Evolutionary conservation across 2,113 vertebrate genomes (phyloP), one percentile per base, ranked within the genome.

Genomic region (Sinosuthora webbiana): DNA sequence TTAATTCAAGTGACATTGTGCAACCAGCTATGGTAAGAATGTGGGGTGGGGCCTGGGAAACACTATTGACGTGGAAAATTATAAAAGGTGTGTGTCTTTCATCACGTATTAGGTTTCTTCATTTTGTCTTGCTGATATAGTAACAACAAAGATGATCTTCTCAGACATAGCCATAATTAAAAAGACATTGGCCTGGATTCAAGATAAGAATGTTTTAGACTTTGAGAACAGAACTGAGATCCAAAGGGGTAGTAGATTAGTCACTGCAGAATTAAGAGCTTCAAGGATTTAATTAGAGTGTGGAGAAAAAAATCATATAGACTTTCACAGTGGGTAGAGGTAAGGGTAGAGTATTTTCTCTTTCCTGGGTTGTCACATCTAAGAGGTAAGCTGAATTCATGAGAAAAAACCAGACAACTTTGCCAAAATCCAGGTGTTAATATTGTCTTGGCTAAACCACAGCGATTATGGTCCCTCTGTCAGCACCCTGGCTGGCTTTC

Each of bases 21-120:
- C 82, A 96, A 95, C 13, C 80, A 92, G 68, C 69, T 68, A 56
- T 4, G 15, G 42, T 33, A 94, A 87, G 94, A 92, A 96, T 94
- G 89, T 75, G 83, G 91, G 96, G 96, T 92, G 95, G 79, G 95
- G 94, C 93, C 64, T 94, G 96, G 92, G 95, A 97, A 97, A 81
- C 64, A 82, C 20, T 24, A 56, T 31, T 22, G 18, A 74, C 20
- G 2, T 78, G 59, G 47, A 89, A 94, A 95, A 89, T 93, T 91
- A 52, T 47, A 23, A 89, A 95, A 83, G 88, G 64, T 81, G 80
- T 70, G 64, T 94, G 62, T 92, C 91, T 95, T 90, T 93, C 89
- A 75, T 78, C 93, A 91, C 9, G 0, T 90, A 75, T 55, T 91
- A 52, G 71, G 44, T 92, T 94, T 87, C 94, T 92, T 97, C 80